Conservation (phyloP, 2,888 invertebrate genomes). For the Sclerodermus sp. region DNA sequence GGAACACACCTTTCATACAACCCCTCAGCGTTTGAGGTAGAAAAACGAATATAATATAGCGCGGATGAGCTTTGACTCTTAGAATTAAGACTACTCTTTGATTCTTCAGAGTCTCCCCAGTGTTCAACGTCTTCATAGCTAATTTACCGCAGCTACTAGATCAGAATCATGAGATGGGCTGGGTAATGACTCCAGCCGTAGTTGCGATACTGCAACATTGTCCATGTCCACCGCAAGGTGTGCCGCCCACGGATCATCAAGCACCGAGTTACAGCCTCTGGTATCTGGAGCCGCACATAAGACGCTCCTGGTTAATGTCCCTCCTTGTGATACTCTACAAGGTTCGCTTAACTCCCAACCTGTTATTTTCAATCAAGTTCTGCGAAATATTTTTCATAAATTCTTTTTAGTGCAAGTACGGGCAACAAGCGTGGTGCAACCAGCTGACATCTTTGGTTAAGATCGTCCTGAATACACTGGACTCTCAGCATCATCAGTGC, state of each 20-base stretch:
- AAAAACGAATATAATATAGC: too few species aligned
- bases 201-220: constrained; percentile 79
- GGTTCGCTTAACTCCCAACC: constrained; percentile 62
- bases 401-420: constrained; percentile 72
- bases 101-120: constrained; percentile 76
- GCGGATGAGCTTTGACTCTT: neutral
- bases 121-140: constrained; percentile 93
- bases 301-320: constrained; percentile 92
- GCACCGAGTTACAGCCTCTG: constrained; percentile 82
- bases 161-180: constrained; percentile 93
- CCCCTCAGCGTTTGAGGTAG: constrained; percentile 81
- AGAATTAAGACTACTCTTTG: neutral
- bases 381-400: too few species aligned
- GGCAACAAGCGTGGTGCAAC: constrained; percentile 68
- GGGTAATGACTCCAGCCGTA: constrained; percentile 82
- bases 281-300: constrained; percentile 81
- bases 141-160: constrained; percentile 93
- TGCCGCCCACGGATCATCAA: constrained; percentile 62
- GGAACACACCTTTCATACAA: constrained; percentile 89
- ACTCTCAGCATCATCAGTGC: constrained; percentile 90
- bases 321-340: constrained; percentile 93
- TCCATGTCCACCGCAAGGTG: constrained; percentile 72
- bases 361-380: too few species aligned
- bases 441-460: constrained; percentile 81
- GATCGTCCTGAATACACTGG: constrained; percentile 89